Base-by-base conservation (phyloP, 2,797 vertebrate genomes). In the Tachyglossus aculeatus region DNA sequence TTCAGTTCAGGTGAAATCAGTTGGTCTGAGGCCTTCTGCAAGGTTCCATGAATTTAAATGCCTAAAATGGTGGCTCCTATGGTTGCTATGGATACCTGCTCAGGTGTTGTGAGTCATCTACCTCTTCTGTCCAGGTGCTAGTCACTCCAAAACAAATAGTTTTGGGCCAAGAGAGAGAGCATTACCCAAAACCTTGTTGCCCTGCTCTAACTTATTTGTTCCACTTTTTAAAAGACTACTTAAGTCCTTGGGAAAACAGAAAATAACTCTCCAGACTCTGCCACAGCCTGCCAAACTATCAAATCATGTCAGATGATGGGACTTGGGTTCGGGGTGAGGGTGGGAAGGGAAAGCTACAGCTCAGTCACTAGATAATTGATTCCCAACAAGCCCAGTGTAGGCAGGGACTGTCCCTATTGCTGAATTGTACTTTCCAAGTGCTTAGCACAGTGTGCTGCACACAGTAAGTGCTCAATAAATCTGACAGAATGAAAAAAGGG, bases 221-320 rank as follows among this genome's bases (percentile, higher is more conserved):
- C n/a, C n/a, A n/a, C n/a, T n/a, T n/a, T n/a, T n/a, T n/a, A n/a
- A n/a, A n/a, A n/a, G n/a, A n/a, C n/a, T n/a, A n/a, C n/a, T n/a
- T n/a, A n/a, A 85, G 77, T 82, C 86, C n/a, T n/a, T 71, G 60
- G 50, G 72, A 82, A 85, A 84, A 58, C 75, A 82, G 84, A 78
- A 84, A 85, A 69, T 33, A 72, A 83, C 80, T 77, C n/a, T 11
- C 55, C 77, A 82, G 57, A 77, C 39, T 40, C 69, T 50, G 22
- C 73, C 52, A 36, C 32, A 45, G 53, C 40, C 59, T 82, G 65
- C 69, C 71, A 81, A 67, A 25, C 71, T 38, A 11, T n/a, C 77
- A 84, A 80, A 61, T 33, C 51, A 40, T 19, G 44, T 7, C 0
- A 59, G 53, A 27, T 53, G 44, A 36, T 11, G 56, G 54, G 43